A percentile compares a stretch with the other conserved stretches of the same genome.
phyloP scores from a whole-genome alignment of 1,140 invertebrate genomes.

The Halictus rubicundus region DNA sequence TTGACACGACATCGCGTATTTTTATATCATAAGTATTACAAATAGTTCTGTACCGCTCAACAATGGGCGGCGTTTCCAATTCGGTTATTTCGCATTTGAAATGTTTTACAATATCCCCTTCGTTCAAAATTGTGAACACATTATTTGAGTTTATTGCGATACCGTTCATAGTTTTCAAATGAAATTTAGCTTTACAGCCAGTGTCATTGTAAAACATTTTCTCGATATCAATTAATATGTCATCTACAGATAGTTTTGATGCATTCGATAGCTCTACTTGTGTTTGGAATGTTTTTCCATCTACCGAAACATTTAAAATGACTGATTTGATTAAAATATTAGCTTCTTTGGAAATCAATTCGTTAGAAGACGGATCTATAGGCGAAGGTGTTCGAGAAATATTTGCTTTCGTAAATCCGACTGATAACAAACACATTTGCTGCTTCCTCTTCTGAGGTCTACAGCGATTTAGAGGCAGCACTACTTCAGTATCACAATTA shows the following conservation, averaged over 20 bases:
- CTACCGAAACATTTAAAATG: conserved; percentile 63
- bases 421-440: conserved; percentile 65
- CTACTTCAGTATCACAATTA: conserved; percentile 27
- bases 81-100: conserved; percentile 64
- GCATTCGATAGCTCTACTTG: conserved; percentile 64
- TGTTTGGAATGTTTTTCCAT: conserved; percentile 60
- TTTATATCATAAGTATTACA: conserved; percentile 59
- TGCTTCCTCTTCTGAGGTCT: conserved; percentile 33
- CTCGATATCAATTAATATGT: conserved; percentile 51
- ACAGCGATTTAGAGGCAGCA: conserved; percentile 4
- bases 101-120: conserved; percentile 49
- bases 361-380: not conserved
- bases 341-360: conserved; percentile 4
- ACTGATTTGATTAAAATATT: conserved; percentile 24
- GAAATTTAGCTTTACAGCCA: conserved; percentile 63
- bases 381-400: conserved; percentile 62
- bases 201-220: conserved; percentile 66
- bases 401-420: conserved; percentile 62
- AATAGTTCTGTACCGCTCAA: conserved; percentile 70
- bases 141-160: conserved; percentile 46
- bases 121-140: conserved; percentile 51
- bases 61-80: conserved; percentile 65
- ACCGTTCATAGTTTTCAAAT: conserved; percentile 60
- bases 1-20: conserved; percentile 60
- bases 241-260: conserved; percentile 44